Evolutionary conservation across 2,113 vertebrate species (phyloP), one percentile per base, ranked within the genome.

Genomic region (Xiphophorus hellerii): DNA sequence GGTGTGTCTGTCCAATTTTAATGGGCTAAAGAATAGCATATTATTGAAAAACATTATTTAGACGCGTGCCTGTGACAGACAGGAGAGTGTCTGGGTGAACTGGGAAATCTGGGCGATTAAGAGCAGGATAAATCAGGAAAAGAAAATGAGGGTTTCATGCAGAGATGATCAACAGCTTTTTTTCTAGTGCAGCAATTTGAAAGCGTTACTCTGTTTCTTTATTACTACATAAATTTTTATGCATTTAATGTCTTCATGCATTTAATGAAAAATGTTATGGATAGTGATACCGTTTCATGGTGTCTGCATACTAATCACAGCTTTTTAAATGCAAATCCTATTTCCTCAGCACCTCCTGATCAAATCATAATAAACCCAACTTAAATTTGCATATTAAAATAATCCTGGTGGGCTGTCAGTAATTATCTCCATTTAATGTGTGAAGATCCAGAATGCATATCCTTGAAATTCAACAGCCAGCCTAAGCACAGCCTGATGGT

Each of bases 21-120:
- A 17, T 48, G 0, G 7, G 4, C n/a, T 62, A n/a, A 39, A 51
- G 42, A 74, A 81, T 60, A 13, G 22, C 35, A 84, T 67, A n/a
- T 27, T 12, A 62, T 74, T 84, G 17, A 33, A 17, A 71, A 83
- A 83, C 31, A 84, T 80, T 70, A 77, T 4, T 64, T 71, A 69
- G 75, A 79, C 79, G 78, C 22, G 9, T 58, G 22, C 10, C 22
- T 58, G 51, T 58, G 51, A n/a, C 0, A 9, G 51, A n/a, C 51
- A 58, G 44, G 14, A 42, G 7, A n/a, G 7, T 25, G 0, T 9
- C 22, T 10, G 48, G 48, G 5, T 1, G 17, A 5, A 51, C 20
- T 51, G 22, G 25, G 51, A 58, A 58, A 10, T 22, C 51, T 58
- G 51, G 29, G n/a, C 78, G 77, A 87, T 74, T 69, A 54, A 77